Conservation (phyloP, 1,140 invertebrate genomes). For the Coptotermes formosanus region DNA sequence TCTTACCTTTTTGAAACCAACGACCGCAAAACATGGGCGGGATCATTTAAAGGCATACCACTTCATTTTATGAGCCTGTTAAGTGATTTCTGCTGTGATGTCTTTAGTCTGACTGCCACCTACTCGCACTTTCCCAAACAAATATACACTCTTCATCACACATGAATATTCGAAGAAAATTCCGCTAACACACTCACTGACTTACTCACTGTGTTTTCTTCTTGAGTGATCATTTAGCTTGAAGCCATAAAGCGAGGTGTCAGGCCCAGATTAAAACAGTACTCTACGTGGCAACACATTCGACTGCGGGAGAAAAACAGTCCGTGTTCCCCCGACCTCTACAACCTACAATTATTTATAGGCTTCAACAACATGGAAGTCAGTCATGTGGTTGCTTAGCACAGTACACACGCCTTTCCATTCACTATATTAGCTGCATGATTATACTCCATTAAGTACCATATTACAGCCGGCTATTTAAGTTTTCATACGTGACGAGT, state of each 20-base stretch:
- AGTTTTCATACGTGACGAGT: background rate
- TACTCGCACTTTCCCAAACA: background rate
- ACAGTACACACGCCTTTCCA: background rate
- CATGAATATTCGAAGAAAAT: background rate
- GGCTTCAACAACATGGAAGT: background rate
- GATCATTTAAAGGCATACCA: background rate
- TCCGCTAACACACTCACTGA: background rate
- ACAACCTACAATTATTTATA: background rate
- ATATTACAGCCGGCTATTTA: background rate
- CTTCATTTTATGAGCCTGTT: background rate
- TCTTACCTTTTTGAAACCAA: conserved; percentile 8
- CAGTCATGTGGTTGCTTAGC: background rate
- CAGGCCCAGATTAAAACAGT: background rate
- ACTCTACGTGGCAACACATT: background rate
- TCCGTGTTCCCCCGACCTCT: conserved; percentile 1
- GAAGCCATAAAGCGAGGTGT: background rate
- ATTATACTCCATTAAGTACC: background rate
- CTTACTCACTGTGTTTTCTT: too few species aligned
- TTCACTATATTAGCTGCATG: background rate
- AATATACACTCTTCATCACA: background rate
- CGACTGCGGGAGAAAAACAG: background rate
- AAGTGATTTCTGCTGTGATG: background rate
- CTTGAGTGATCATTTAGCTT: background rate
- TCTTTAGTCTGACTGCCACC: background rate
- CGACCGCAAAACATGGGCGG: background rate